Conservation (phyloP, 2,888 invertebrate genomes). For the Gibbula magus region DNA sequence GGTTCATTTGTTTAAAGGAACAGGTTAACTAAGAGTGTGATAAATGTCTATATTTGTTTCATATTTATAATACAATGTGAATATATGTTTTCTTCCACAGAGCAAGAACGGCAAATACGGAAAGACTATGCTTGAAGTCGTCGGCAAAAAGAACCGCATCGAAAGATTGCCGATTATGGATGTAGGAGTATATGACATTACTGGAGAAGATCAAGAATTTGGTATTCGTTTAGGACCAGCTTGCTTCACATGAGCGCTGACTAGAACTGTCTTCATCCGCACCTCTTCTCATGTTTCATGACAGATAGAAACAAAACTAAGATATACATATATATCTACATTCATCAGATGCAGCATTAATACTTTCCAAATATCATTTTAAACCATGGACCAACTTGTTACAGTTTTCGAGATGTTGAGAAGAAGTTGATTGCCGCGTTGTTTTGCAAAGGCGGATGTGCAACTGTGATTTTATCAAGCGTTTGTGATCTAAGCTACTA, state of each 20-base stretch:
- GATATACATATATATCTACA: background rate
- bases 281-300: constrained; percentile 15
- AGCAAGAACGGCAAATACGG: constrained; percentile 84
- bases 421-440: background rate
- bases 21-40: background rate
- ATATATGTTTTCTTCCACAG: constrained; percentile 76
- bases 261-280: constrained; percentile 20
- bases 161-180: constrained; percentile 88
- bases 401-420: background rate
- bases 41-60: background rate
- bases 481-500: constrained; percentile 10
- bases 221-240: constrained; percentile 88
- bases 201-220: constrained; percentile 85
- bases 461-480: constrained; percentile 11
- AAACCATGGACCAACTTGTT: constrained; percentile 20
- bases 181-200: constrained; percentile 86
- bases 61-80: background rate
- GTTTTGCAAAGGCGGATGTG: background rate
- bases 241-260: constrained; percentile 80
- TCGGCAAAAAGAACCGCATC: constrained; percentile 84
- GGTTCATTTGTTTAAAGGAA: background rate
- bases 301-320: constrained; percentile 15
- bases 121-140: constrained; percentile 84
- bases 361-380: constrained; percentile 14
- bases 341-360: background rate